Evolutionary conservation across 2,113 vertebrate genomes (phyloP), one percentile per base, ranked within the genome.

Genomic region (Athene cunicularia): DNA sequence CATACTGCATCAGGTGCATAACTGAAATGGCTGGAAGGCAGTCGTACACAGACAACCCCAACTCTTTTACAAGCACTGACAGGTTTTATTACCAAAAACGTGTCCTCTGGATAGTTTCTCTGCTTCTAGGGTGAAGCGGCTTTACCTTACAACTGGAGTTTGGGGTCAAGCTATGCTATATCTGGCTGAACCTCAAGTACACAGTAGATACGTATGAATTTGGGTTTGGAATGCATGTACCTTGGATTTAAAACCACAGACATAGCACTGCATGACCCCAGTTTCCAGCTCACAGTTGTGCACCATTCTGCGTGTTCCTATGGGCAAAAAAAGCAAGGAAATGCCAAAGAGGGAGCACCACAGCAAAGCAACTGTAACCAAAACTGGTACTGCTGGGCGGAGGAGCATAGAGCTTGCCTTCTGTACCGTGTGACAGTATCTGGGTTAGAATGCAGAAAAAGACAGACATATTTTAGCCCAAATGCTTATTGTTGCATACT

Each of bases 401-500:
- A 71, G 80, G 32, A 53, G 63, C 80, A 55, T 4, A 52, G 33
- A 71, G 55, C 21, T 49, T n/a, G 41, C 33, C 21, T 80, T 58
- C 64, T 41, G 22, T 58, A 77, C 19, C 23, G 12, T 4, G 8
- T 58, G 71, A 60, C 64, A 72, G n/a, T 47, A 79, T 43, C 62
- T 49, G 45, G 52, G 71, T 55, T 59, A 66, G 66, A 75, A 49
- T 23, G 53, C 33, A 84, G 24, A 64, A 63, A 80, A n/a, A 94
- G 35, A 87, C 21, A 85, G 35, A 71, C 9, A 18, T 2, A 49
- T 97, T 94, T 60, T 72, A 94, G 60, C 60, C 85, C 72, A 86
- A 96, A 89, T 37, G 81, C 67, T 91, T 84, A 56, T 53, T 94
- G 93, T 77, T 92, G 75, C 67, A 58, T 87, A 79, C 66, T 58